Percentiles rank a stretch among this genome's conserved stretches.
Evolutionary conservation across 2,888 invertebrate species (phyloP).

Genomic region (Cataglyphis albicans): DNA sequence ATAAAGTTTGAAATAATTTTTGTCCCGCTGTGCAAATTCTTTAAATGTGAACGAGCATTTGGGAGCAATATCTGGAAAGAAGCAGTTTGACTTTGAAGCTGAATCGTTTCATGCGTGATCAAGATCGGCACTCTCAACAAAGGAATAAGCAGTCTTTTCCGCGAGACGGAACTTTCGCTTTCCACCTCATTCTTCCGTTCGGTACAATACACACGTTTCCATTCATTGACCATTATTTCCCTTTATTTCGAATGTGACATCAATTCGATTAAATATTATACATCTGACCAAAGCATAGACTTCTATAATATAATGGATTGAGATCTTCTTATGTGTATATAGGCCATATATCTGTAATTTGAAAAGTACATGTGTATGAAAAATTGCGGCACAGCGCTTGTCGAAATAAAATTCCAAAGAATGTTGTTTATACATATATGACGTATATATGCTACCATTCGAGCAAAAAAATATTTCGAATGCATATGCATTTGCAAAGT

Average conservation of each 20-base stretch:
- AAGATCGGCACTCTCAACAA: neutral
- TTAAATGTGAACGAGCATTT: neutral
- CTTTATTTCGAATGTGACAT: neutral
- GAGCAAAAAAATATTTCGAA: no score
- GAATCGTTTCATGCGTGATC: constrained; percentile 51
- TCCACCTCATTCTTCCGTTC: constrained; percentile 11
- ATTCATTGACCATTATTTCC: constrained; percentile 3
- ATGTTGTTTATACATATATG: no score
- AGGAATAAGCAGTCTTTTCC: constrained; percentile 11
- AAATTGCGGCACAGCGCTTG: neutral
- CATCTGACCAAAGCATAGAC: neutral
- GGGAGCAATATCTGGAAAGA: constrained; percentile 42
- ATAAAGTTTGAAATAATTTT: neutral
- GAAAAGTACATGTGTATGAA: no score
- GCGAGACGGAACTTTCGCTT: constrained; percentile 10
- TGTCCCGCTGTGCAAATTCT: neutral
- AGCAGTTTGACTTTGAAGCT: constrained; percentile 33
- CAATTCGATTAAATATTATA: neutral
- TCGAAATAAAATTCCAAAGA: neutral
- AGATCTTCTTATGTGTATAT: no score
- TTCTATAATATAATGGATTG: no score
- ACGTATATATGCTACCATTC: no score
- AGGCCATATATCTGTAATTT: no score
- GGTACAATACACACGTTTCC: constrained; percentile 1
- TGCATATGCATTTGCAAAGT: no score